Base-by-base conservation (phyloP, 1,140 invertebrate species). In the Drosophila pseudoananassae region DNA sequence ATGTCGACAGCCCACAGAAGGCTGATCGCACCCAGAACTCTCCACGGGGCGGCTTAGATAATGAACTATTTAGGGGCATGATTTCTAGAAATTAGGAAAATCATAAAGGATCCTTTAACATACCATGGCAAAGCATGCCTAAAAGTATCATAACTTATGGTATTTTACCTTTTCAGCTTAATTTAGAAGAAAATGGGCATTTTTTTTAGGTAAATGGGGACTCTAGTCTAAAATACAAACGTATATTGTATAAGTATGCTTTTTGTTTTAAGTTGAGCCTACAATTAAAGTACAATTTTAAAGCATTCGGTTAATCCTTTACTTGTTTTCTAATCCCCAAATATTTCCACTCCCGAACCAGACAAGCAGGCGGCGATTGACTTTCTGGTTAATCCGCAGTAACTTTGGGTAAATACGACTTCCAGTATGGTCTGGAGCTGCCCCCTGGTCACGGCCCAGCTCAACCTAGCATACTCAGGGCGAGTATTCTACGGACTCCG, bases 331-430 rank as follows among this genome's bases (percentile, higher is more conserved):
- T 74, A 52, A 56, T 75, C 59, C 71, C 65, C 59, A 75, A 69
- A 75, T 75, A 75, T 65, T 74, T 74, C 45, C 46, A 29, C 46
- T 65, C 23, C 25, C 1, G 25, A 31, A n/a, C 15, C 38, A 46
- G 47, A 64, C 45, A 29, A n/a, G 14, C 54, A 33, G 52, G 59
- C 59, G 59, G 45, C 9, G 61, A 65, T 89, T 87, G 84, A 87
- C 83, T 87, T 87, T 51, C 59, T 6, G 49, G 15, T 38, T 87
- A 89, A 87, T 87, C 82, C 78, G 33, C 55, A 47, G 51, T 52
- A 61, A 88, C 70, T 72, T 82, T 78, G 64, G 54, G 83, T 88
- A 78, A 88, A 87, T 88, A 78, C 53, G 23, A 47, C 27, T 38
- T 31, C 38, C 58, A 71, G 72, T 63, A 38, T 64, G 40, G 45